Percentiles rank a stretch among this genome's conserved stretches.
phyloP scores from a whole-genome alignment of 2,113 vertebrate genomes.

The Poeciliopsis occidentalis region DNA sequence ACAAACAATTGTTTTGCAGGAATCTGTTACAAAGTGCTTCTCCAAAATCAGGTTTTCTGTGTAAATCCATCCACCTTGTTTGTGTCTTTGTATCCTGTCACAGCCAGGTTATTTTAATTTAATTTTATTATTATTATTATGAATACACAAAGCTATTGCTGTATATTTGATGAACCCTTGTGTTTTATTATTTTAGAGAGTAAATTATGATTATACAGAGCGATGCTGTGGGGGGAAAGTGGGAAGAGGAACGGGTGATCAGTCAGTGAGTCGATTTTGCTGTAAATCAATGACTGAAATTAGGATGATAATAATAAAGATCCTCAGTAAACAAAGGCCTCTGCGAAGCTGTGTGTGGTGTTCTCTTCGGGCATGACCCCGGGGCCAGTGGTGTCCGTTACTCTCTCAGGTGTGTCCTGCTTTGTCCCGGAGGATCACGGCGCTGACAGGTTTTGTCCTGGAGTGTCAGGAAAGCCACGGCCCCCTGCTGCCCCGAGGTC shows the following conservation, averaged over 20 bases:
- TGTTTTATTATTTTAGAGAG: slow-evolving; percentile 66
- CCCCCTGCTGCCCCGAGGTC: neutral
- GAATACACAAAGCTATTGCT: slow-evolving; percentile 49
- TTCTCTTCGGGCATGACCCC: slow-evolving; percentile 44
- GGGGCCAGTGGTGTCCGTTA: slow-evolving; percentile 49
- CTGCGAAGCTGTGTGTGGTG: slow-evolving; percentile 9
- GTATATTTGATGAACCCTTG: slow-evolving; percentile 59
- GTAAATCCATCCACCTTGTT: slow-evolving; percentile 34
- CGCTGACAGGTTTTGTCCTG: slow-evolving; percentile 55
- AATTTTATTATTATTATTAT: slow-evolving; percentile 19
- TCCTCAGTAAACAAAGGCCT: too few relatives aligned
- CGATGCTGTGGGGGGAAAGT: slow-evolving; percentile 23
- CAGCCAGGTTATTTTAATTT: slow-evolving; percentile 10
- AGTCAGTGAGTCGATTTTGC: slow-evolving; percentile 24
- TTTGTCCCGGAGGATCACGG: slow-evolving; percentile 45
- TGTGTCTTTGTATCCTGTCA: slow-evolving; percentile 30
- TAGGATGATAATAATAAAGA: slow-evolving; percentile 28
- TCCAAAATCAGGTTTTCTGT: slow-evolving; percentile 5
- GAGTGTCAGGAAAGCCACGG: slow-evolving; percentile 41
- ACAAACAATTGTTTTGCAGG: neutral
- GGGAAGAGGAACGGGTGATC: slow-evolving; percentile 21
- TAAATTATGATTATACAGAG: slow-evolving; percentile 73
- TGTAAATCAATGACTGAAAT: slow-evolving; percentile 50
- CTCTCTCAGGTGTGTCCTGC: slow-evolving; percentile 52
- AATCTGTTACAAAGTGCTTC: neutral